phyloP scores from a whole-genome alignment of 2,797 vertebrate genomes.

The Hyperoplus lanceolatus region DNA sequence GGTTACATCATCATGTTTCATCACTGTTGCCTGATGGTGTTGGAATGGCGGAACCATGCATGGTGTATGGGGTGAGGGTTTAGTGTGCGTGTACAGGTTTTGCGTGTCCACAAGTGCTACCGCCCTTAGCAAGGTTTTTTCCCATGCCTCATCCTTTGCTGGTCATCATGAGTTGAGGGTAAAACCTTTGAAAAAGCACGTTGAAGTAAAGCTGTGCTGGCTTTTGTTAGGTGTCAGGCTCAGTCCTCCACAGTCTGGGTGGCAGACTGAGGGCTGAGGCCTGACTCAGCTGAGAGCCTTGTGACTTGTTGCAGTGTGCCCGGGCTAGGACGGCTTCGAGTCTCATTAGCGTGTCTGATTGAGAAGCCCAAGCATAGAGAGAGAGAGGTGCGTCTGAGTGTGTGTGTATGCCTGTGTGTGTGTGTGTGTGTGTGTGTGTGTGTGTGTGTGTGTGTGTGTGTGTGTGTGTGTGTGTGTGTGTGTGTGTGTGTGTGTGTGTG shows the following conservation, averaged over 20 bases:
- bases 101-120: slow-evolving; percentile 19
- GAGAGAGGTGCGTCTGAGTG: background rate
- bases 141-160: slow-evolving; percentile 68
- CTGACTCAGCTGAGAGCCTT: slow-evolving; percentile 81
- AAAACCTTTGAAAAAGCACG: slow-evolving; percentile 62
- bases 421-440: background rate
- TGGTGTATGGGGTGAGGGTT: background rate
- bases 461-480: background rate
- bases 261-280: slow-evolving; percentile 64
- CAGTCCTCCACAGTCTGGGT: slow-evolving; percentile 73
- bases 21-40: slow-evolving; percentile 47
- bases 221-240: slow-evolving; percentile 59
- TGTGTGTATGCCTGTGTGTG: no score
- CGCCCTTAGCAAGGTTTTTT: slow-evolving; percentile 47
- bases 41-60: slow-evolving; percentile 19
- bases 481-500: background rate
- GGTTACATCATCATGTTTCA: slow-evolving; percentile 59
- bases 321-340: slow-evolving; percentile 50
- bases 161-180: slow-evolving; percentile 66
- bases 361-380: slow-evolving; percentile 5
- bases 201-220: slow-evolving; percentile 57
- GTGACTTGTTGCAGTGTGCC: slow-evolving; percentile 68
- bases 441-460: background rate
- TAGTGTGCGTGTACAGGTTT: slow-evolving; percentile 11
- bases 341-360: slow-evolving; percentile 52